Evolutionary conservation across 1,140 invertebrate species (phyloP).

Genomic region (Papilio xuthus): DNA sequence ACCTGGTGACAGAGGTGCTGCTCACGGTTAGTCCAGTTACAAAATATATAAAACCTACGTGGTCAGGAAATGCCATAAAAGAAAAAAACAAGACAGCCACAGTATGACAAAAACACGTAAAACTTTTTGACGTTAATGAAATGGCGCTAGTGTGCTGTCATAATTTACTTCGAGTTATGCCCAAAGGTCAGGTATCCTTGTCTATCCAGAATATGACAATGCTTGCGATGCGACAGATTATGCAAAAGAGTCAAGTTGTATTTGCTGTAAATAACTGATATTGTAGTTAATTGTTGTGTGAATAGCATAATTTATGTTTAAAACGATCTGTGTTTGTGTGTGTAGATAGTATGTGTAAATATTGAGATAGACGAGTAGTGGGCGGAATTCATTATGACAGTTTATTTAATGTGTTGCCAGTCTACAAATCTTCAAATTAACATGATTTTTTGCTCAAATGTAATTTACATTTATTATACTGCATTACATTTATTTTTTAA

Average conservation of each 20-base stretch:
- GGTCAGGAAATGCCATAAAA: too few species aligned
- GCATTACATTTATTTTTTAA: conserved; percentile 24
- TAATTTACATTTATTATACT: conserved; percentile 43
- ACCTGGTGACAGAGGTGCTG: too few species aligned
- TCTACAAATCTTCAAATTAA: conserved; percentile 17
- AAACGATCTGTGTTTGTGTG: conserved; percentile 76
- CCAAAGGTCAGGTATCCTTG: too few species aligned
- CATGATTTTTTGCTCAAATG: conserved; percentile 29
- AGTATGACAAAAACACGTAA: too few species aligned
- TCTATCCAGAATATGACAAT: background rate
- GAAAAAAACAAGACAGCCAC: too few species aligned
- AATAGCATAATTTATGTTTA: conserved; percentile 72
- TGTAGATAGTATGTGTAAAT: conserved; percentile 78
- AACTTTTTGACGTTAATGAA: too few species aligned
- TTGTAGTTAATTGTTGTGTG: conserved; percentile 77
- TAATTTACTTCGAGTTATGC: too few species aligned
- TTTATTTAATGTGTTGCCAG: conserved; percentile 24
- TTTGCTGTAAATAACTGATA: conserved; percentile 73
- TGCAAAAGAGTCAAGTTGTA: conserved; percentile 35
- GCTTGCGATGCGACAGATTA: conserved; percentile 4
- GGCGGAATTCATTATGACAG: conserved; percentile 39
- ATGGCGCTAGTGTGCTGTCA: too few species aligned
- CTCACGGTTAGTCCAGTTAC: too few species aligned
- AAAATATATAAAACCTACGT: too few species aligned
- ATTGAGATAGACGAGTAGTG: conserved; percentile 39